Conservation (phyloP, 2,797 vertebrate genomes). For the Lophius americanus region DNA sequence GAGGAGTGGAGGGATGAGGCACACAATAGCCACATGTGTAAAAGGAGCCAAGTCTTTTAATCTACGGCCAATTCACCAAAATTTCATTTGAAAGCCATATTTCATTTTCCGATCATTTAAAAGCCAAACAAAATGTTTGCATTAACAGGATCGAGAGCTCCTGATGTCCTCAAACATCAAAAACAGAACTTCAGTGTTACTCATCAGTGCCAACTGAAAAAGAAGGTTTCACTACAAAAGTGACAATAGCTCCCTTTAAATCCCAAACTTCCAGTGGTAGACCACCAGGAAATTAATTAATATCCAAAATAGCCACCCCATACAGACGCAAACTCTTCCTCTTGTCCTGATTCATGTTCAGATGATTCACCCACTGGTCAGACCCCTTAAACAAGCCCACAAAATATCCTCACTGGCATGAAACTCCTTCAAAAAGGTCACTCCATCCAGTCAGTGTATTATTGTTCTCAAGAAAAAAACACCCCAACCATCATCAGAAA, state of each 20-base stretch:
- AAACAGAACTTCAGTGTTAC: conserved; percentile 16
- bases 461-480: conserved; percentile 14
- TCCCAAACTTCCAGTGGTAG: conserved; percentile 28
- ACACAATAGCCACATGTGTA: conserved; percentile 43
- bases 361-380: conserved; percentile 25
- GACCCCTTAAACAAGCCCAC: conserved; percentile 20
- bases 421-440: background rate
- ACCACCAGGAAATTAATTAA: conserved; percentile 49
- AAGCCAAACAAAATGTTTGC: background rate
- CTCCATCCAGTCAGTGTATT: conserved; percentile 11
- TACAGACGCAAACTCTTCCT: conserved; percentile 21
- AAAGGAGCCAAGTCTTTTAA: conserved; percentile 25
- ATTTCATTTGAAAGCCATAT: background rate
- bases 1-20: conserved; percentile 28
- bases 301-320: conserved; percentile 33
- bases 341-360: conserved; percentile 7
- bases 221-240: conserved; percentile 29
- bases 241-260: conserved; percentile 35
- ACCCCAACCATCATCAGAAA: conserved; percentile 36
- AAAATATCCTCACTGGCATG: conserved; percentile 1
- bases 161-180: background rate
- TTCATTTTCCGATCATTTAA: background rate
- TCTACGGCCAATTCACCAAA: background rate
- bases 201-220: conserved; percentile 23
- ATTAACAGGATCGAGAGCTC: background rate